Base-by-base conservation (phyloP, 2,888 invertebrate genomes). In the Drosophila cyrtoloma region DNA sequence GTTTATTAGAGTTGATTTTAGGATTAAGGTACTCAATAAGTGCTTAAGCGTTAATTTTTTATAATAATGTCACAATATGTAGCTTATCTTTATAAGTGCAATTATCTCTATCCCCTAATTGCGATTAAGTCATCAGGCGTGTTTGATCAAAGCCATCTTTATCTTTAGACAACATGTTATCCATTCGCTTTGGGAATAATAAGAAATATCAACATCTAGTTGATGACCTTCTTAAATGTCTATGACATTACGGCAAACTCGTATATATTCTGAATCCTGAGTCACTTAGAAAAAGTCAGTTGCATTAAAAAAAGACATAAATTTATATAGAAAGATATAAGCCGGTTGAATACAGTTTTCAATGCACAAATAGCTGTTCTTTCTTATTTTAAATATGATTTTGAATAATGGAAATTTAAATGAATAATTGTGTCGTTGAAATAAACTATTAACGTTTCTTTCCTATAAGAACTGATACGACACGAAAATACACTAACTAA, bases 1-100 rank as follows among this genome's bases (percentile, higher is more conserved):
- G 39, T 28, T 35, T n/a, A n/a, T 76, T 71, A 28, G 30, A 56
- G 51, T 28, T 32, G 28, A 14, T 16, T 26, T 57, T 71, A 26
- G 35, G 26, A 32, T 26, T n/a, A 58, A 28, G 56, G 32, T 32
- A 30, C 30, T 55, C 19, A 37, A 35, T 39, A 19, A 42, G 22
- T 28, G 42, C 33, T 33, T 22, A 19, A 16, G 37, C n/a, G 10
- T 26, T 4, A 7, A 47, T 14, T 14, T 14, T 9, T 16, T 26
- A 16, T 42, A n/a, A n/a, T 9, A 22, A n/a, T 30, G 14, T 32
- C 12, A n/a, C 2, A 22, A 22, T 2, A 9, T 33, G 44, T 22
- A 42, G 42, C 28, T 42, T 42, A 58, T 58, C 58, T 42, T 16
- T 30, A 9, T 9, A n/a, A 42, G 22, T 32, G 16, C 58, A 42